Conservation (phyloP, 2,797 vertebrate genomes). For the Hypotaenidia philippensis region DNA sequence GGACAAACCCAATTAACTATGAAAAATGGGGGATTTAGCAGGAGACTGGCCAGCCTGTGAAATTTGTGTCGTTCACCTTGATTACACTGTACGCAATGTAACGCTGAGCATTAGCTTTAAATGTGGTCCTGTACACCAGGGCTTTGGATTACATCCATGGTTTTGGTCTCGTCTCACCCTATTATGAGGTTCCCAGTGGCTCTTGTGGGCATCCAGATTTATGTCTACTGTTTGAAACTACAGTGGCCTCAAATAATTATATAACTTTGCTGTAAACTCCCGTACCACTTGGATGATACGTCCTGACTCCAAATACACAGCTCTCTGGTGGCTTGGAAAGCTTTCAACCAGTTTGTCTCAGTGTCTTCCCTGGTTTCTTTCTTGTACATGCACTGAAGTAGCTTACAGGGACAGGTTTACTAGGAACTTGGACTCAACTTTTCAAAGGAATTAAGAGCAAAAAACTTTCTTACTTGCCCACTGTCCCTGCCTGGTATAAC, state of each 20-base stretch:
- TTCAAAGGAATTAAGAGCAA: slow-evolving; percentile 11
- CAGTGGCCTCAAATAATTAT: neutral
- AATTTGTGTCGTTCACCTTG: neutral
- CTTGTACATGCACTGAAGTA: neutral
- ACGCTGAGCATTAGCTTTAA: neutral
- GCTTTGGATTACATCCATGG: neutral
- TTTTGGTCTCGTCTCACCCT: neutral
- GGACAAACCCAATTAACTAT: neutral
- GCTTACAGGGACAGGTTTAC: neutral
- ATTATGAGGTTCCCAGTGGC: neutral
- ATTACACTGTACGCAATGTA: neutral
- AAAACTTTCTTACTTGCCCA: neutral
- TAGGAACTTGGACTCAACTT: neutral
- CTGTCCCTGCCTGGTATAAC: neutral
- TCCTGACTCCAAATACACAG: neutral
- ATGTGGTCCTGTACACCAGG: neutral
- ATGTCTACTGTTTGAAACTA: neutral
- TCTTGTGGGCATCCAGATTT: neutral
- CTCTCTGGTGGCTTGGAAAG: neutral
- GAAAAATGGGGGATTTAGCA: neutral
- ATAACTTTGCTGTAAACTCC: neutral
- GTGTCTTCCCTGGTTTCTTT: neutral
- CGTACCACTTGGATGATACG: neutral
- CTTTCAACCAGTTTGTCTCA: neutral
- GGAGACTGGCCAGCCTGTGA: neutral